phyloP scores from a whole-genome alignment of 2,113 vertebrate genomes.

The Tursiops truncatus region DNA sequence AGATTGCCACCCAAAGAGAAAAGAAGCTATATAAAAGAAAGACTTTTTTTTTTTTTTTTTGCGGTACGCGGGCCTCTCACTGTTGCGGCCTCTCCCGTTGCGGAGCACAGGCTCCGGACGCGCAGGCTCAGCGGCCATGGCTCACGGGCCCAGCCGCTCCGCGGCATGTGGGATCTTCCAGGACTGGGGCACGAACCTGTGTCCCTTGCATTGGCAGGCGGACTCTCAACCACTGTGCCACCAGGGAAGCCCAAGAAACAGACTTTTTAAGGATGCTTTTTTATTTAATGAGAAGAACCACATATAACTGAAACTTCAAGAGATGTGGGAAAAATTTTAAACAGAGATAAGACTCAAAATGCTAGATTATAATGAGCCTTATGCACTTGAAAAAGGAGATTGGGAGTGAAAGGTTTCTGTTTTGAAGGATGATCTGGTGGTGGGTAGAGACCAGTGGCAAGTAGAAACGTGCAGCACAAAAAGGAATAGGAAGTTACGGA shows the following conservation, averaged over 20 bases:
- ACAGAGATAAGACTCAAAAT: not conserved
- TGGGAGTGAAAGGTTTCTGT: not conserved
- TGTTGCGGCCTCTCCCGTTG: no score
- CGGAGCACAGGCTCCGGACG: no score
- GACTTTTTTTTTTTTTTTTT: no score
- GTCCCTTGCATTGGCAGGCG: no score
- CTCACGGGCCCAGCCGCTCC: no score
- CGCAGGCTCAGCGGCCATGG: no score
- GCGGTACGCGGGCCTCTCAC: no score
- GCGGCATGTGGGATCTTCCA: no score
- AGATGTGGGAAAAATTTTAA: not conserved
- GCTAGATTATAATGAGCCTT: not conserved
- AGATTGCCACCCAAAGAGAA: not conserved
- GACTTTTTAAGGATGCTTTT: not conserved
- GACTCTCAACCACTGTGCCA: no score
- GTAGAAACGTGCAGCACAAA: not conserved
- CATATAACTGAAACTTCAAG: not conserved
- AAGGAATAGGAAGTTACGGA: not conserved
- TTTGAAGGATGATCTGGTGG: not conserved
- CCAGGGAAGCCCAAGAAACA: not conserved
- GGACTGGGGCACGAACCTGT: no score
- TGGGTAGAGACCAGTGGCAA: not conserved
- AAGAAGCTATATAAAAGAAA: not conserved
- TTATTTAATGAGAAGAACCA: not conserved
- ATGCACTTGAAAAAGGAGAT: not conserved